Base-by-base conservation (phyloP, 2,888 invertebrate genomes). In the Tanytarsus gracilentus region DNA sequence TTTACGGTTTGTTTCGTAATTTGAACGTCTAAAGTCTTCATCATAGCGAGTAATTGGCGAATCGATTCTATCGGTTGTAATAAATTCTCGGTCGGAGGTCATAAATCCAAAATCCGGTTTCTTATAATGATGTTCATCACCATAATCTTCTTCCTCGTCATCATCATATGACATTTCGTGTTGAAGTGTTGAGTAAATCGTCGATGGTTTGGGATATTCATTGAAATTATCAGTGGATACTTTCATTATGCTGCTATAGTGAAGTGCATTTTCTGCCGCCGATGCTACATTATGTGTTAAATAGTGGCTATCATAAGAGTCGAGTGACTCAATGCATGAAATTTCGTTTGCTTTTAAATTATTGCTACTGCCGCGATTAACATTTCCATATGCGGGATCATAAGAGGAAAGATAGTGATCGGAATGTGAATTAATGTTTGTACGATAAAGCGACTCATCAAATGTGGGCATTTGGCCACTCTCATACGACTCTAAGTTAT, bases 11-110 rank as follows among this genome's bases (percentile, higher is more conserved):
- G 80, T 78, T n/a, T 48, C 55, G 68, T 83, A 84, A 65, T 79
- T 72, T 4, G 79, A 79, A 65, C 81, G 79, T 65, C 81, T 78
- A 36, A 49, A 60, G 27, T 60, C 60, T 67, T 85, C 85, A 69
- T 85, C 84, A 71, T 84, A 86, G 25, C 85, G 79, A 8, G 86
- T 86, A 21, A 86, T 76, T 8, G 86, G 86, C 51, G 85, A 83
- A 69, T 86, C 85, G 64, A 79, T 75, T 61, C 78, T 76, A 65
- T 78, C 76, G 55, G 71, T 72, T 3, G 72, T 69, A 14, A 74
- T 66, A 62, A 73, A 73, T 61, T 75, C 75, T 53, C 73, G 73
- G 65, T 72, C 72, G 66, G 75, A 76, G 63, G 71, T 74, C 56
- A 75, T 68, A 69, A 82, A 83, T 65, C 83, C 80, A 67, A 82